These are phyloP conservation scores for Lagorchestes hirsutus DNA, from an alignment of 2,797 vertebrate genomes.

Conservation along the genomic window DNA sequence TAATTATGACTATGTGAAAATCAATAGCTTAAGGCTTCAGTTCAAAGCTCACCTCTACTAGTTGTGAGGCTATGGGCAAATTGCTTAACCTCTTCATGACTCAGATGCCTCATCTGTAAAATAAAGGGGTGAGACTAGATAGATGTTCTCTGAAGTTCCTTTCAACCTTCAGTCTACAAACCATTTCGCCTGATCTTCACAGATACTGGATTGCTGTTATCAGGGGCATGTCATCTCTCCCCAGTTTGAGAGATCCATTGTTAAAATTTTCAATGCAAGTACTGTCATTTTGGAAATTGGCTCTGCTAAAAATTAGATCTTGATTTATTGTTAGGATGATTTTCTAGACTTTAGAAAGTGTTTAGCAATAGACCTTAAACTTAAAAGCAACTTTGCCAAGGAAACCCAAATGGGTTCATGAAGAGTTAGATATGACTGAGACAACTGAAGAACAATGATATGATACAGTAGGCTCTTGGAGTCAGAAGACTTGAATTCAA, in stretches of 20 bases:
- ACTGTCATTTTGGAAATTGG: background rate
- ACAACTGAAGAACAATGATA: background rate
- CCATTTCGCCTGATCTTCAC: too few relatives aligned
- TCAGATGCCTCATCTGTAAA: background rate
- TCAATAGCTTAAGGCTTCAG: background rate
- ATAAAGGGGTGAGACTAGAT: too few relatives aligned
- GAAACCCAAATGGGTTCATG: background rate
- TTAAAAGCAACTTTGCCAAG: background rate
- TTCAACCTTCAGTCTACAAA: too few relatives aligned
- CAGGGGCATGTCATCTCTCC: too few relatives aligned
- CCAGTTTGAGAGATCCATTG: background rate
- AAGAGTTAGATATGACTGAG: too few relatives aligned
- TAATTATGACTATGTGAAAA: background rate
- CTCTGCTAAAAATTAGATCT: background rate
- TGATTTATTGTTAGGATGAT: background rate
- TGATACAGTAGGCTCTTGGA: background rate
- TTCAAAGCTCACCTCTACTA: background rate
- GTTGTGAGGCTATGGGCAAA: background rate
- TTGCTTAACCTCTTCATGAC: background rate
- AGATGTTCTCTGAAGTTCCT: too few relatives aligned
- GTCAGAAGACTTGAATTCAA: too few relatives aligned
- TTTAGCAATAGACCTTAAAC: background rate
- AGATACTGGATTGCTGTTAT: too few relatives aligned
- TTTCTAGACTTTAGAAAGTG: background rate
- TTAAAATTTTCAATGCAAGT: background rate